phyloP scores from a whole-genome alignment of 2,113 vertebrate species.

The Lates calcarifer region DNA sequence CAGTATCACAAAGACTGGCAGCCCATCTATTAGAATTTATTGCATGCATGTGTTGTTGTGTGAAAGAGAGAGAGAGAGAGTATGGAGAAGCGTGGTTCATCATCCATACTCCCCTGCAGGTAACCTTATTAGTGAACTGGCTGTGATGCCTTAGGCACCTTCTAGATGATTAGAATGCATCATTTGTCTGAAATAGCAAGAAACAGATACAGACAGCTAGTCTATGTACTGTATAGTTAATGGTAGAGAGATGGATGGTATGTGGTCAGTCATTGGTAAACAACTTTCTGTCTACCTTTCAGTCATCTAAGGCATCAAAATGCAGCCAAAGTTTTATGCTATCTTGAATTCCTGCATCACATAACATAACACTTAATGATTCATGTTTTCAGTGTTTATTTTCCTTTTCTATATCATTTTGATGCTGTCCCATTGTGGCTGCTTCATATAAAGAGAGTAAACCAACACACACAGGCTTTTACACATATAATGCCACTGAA shows the following conservation, averaged over 20 bases:
- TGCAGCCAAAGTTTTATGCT: background rate
- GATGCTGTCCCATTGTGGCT: background rate
- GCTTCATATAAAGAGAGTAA: slow-evolving; percentile 8
- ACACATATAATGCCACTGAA: slow-evolving; percentile 20
- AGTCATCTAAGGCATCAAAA: background rate
- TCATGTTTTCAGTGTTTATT: background rate
- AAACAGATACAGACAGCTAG: background rate
- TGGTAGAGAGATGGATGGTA: background rate
- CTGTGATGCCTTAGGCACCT: slow-evolving; percentile 19
- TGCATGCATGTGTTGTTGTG: slow-evolving; percentile 17
- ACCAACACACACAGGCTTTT: slow-evolving; percentile 34
- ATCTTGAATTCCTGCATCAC: background rate
- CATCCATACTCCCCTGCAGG: slow-evolving; percentile 47
- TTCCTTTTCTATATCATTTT: background rate
- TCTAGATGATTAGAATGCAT: slow-evolving; percentile 41
- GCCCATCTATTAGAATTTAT: slow-evolving; percentile 52
- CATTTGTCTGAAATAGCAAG: slow-evolving; percentile 21
- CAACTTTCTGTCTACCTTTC: background rate
- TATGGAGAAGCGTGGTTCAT: slow-evolving; percentile 11
- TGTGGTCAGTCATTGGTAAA: slow-evolving; percentile 14
- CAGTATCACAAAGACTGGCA: slow-evolving; percentile 60
- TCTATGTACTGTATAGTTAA: slow-evolving; percentile 10
- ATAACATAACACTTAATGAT: background rate
- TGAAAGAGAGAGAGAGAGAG: background rate
- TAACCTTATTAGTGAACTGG: slow-evolving; percentile 48